Evolutionary conservation across 2,113 vertebrate species (phyloP).

Genomic region (Psammodynastes pulverulentus): DNA sequence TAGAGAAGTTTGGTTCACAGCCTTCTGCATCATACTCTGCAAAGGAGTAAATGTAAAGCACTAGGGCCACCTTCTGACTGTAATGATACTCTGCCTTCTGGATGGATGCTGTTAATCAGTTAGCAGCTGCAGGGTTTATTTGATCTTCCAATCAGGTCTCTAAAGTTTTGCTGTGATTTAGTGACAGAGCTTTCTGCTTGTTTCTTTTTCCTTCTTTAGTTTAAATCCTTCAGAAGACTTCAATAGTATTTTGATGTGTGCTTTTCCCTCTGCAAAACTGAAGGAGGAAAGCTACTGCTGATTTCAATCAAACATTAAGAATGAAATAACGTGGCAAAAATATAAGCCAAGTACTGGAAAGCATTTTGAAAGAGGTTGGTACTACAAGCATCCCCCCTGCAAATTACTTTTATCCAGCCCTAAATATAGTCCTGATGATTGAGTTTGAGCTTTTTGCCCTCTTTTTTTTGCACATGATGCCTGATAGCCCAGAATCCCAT

Average conservation of each 20-base stretch:
- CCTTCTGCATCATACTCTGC: conserved; percentile 50
- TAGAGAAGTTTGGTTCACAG: neutral
- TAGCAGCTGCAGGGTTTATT: conserved; percentile 43
- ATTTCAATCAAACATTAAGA: conserved; percentile 10
- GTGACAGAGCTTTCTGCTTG: conserved; percentile 26
- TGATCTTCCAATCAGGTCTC: conserved; percentile 50
- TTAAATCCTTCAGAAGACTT: conserved; percentile 36
- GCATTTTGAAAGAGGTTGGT: neutral
- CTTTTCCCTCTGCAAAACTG: neutral
- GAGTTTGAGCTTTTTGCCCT: neutral
- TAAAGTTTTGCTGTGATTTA: conserved; percentile 37
- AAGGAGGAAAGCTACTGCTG: neutral
- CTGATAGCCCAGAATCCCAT: neutral
- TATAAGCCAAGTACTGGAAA: neutral
- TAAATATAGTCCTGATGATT: neutral
- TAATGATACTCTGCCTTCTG: conserved; percentile 61
- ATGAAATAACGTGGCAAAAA: neutral
- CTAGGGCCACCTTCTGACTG: conserved; percentile 85
- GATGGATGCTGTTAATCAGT: conserved; percentile 49
- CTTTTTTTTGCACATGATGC: neutral
- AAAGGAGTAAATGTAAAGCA: conserved; percentile 77
- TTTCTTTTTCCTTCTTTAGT: neutral
- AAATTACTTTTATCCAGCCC: neutral
- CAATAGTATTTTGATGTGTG: conserved; percentile 26
- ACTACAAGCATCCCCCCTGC: conserved; percentile 13